A percentile compares a stretch with the other conserved stretches of the same genome.
Conservation (phyloP, 2,113 vertebrate species). For the Sclerurus mexicanus region DNA sequence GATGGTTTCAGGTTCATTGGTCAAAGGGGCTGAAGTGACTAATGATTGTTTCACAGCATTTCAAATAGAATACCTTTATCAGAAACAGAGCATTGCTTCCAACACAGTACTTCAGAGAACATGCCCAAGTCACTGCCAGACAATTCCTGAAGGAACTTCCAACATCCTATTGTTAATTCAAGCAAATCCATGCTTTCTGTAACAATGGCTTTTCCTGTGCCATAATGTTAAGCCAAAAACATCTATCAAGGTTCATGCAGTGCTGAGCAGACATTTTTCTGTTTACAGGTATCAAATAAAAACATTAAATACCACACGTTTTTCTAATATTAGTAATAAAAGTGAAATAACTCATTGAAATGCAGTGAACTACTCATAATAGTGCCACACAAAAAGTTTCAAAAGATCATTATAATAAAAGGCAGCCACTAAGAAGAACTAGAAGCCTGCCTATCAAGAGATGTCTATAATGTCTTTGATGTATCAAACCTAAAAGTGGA, state of each 20-base stretch:
- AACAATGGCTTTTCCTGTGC: neutral
- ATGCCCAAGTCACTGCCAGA: neutral
- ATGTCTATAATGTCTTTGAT: neutral
- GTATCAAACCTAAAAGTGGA: neutral
- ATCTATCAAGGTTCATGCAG: neutral
- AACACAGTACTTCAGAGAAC: neutral
- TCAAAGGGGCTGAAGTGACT: neutral
- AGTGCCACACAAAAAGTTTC: neutral
- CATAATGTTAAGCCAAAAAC: neutral
- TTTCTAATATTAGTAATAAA: neutral
- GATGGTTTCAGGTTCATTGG: neutral
- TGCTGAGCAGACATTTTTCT: neutral
- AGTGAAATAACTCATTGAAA: neutral
- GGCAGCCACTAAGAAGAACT: neutral
- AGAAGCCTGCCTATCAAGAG: neutral
- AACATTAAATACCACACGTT: neutral
- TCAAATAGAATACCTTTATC: neutral
- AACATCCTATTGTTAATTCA: neutral
- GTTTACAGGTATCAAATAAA: neutral
- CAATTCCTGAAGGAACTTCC: neutral
- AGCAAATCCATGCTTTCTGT: neutral
- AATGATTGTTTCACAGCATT: neutral
- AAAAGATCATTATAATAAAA: neutral
- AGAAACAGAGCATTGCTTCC: neutral
- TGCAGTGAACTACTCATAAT: neutral